Conservation (phyloP, 2,797 vertebrate species). For the Pantherophis vulpinus region DNA sequence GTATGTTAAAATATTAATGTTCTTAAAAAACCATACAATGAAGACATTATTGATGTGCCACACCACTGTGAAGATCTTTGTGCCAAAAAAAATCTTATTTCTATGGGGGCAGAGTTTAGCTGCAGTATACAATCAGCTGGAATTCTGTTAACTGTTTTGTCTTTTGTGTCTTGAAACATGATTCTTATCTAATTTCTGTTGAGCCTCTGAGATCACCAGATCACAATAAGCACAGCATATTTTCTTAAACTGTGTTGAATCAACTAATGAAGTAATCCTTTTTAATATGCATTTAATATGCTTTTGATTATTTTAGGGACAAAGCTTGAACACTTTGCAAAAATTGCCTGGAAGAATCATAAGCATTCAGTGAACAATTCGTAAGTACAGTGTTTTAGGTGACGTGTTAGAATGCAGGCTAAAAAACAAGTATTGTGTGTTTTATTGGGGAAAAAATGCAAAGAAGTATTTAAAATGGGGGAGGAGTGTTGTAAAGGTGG, state of each 20-base stretch:
- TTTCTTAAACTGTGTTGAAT: conserved; percentile 18
- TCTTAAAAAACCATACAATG: not conserved
- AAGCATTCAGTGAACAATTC: conserved; percentile 94
- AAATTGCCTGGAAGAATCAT: conserved; percentile 99
- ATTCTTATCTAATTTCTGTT: not conserved
- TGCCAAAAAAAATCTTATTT: not conserved
- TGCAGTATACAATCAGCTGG: not conserved
- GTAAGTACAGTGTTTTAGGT: conserved; percentile 72
- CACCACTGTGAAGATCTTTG: not conserved
- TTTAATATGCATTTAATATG: not conserved
- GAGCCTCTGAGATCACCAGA: not conserved
- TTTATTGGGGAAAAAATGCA: not conserved
- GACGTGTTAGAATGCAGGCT: not conserved
- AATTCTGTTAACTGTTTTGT: not conserved
- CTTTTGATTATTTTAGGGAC: conserved; percentile 77
- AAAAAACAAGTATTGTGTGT: not conserved
- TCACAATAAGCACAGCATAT: not conserved
- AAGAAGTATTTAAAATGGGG: not conserved
- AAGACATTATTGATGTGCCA: not conserved
- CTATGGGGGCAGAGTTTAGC: not conserved
- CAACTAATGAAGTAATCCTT: not conserved
- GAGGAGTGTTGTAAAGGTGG: not conserved
- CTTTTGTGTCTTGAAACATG: not conserved
- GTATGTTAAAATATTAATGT: conserved; percentile 64
- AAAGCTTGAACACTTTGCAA: conserved; percentile 92